Base-by-base conservation (phyloP, 2,888 invertebrate genomes). In the Drosophila macrospina region DNA sequence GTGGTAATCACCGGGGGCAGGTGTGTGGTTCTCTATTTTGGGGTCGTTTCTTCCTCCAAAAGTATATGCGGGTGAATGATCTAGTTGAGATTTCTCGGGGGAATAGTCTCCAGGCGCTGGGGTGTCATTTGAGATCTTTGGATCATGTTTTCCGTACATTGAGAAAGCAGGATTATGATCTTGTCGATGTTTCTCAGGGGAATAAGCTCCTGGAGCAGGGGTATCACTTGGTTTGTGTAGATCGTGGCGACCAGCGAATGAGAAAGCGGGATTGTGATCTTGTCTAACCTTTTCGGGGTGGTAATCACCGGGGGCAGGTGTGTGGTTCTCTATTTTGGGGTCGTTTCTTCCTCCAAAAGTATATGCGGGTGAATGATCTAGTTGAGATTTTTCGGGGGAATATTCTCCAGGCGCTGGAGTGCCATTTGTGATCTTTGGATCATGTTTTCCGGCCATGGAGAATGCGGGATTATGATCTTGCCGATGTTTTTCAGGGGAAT, bases 241-340 rank as follows among this genome's bases (percentile, higher is more conserved):
- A 55, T 92, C 90, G 2, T 81, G 72, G 15, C 78, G 70, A 78
- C 91, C 90, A 1, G 92, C 90, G 74, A 93, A 94, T 1, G 93
- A 93, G 76, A 93, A 94, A 4, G 92, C 81, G 0, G 93, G 93
- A 7, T 89, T 77, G 8, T 82, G 74, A 60, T 89, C 90, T 69
- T 91, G 92, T 60, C 93, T 26, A 0, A 69, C 59, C 77, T 94
- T 94, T 79, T 95, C 95, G 0, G 94, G 94, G 80, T 91, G 60
- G 83, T 95, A 95, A 28, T 94, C 93, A 56, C 94, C 94, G 16
- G 95, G 95, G n/a, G 94, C 95, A 77, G 95, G 95, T 11, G 93
- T 87, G 57, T 94, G 92, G 45, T 36, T 78, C 24, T 59, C 55
- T 59, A 20, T 65, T 42, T 74, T 93, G 93, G 91, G 78, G 26